Conservation (phyloP, 2,113 vertebrate species). For the Protomyctophum bolini region DNA sequence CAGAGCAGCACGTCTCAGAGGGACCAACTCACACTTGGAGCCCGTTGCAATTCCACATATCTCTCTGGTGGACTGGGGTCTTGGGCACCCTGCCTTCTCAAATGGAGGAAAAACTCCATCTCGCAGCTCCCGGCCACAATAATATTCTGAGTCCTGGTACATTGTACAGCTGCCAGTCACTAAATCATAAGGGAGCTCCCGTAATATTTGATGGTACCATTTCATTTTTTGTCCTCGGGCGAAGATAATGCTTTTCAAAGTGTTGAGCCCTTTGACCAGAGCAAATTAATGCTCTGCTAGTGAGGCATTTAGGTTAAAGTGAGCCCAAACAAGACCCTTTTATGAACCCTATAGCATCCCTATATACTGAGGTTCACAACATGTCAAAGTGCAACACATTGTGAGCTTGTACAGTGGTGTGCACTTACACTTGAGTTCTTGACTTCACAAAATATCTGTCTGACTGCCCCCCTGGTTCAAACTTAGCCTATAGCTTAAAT, state of each 20-base stretch:
- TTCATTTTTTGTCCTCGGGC: background rate
- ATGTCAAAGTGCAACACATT: too few relatives aligned
- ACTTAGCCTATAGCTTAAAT: too few relatives aligned
- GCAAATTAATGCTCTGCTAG: background rate
- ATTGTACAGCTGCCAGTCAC: conserved; percentile 34
- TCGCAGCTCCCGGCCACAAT: conserved; percentile 26
- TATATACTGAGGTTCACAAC: too few relatives aligned
- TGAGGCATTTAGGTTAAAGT: background rate
- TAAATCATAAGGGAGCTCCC: conserved; percentile 24
- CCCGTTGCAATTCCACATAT: conserved; percentile 34
- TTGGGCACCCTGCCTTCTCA: conserved; percentile 28
- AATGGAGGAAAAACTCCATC: conserved; percentile 38
- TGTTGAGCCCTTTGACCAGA: background rate
- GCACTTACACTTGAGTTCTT: too few relatives aligned
- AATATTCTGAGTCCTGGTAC: conserved; percentile 30
- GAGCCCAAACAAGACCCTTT: background rate
- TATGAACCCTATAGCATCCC: too few relatives aligned
- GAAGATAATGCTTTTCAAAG: background rate
- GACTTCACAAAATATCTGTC: too few relatives aligned
- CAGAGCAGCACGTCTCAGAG: conserved; percentile 36
- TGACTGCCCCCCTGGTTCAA: too few relatives aligned
- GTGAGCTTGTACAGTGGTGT: too few relatives aligned
- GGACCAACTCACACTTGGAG: conserved; percentile 37
- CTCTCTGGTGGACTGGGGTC: conserved; percentile 27
- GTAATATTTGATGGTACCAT: conserved; percentile 18